These are phyloP conservation scores for Antechinus flavipes DNA, from an alignment of 2,113 vertebrate genomes.

Conservation along the genomic window DNA sequence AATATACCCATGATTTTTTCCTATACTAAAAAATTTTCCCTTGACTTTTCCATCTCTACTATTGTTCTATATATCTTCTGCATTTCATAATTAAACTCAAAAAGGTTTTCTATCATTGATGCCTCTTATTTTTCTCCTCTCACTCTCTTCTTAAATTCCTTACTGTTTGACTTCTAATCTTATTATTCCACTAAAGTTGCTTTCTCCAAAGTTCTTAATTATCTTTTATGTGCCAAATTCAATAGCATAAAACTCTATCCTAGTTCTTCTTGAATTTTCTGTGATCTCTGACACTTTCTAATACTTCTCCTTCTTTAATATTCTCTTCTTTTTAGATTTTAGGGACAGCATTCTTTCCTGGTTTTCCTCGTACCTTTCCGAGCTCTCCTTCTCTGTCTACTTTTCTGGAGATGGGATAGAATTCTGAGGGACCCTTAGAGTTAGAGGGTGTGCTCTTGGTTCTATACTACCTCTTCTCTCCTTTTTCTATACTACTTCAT, in stretches of 20 bases:
- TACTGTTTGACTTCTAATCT: neutral
- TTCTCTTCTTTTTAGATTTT: neutral
- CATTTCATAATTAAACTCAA: neutral
- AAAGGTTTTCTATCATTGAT: neutral
- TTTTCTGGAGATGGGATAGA: neutral
- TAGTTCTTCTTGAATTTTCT: neutral
- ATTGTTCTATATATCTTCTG: neutral
- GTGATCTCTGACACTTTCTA: neutral
- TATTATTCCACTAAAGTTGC: neutral
- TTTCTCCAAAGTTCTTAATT: neutral
- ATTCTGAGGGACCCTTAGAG: no score
- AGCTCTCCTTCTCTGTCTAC: neutral
- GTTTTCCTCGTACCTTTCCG: neutral
- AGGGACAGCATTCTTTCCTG: neutral
- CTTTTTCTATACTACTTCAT: neutral
- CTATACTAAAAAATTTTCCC: neutral
- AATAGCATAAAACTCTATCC: neutral
- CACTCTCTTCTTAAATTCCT: neutral
- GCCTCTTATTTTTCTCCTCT: neutral
- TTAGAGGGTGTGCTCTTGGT: neutral
- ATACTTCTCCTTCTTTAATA: neutral
- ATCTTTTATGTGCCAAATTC: neutral
- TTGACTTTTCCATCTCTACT: neutral
- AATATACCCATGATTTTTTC: neutral
- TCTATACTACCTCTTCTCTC: neutral